phyloP scores from a whole-genome alignment of 30 jellyfish, hydroid and myxozoan genomes.

The Turritopsis dohrnii region DNA sequence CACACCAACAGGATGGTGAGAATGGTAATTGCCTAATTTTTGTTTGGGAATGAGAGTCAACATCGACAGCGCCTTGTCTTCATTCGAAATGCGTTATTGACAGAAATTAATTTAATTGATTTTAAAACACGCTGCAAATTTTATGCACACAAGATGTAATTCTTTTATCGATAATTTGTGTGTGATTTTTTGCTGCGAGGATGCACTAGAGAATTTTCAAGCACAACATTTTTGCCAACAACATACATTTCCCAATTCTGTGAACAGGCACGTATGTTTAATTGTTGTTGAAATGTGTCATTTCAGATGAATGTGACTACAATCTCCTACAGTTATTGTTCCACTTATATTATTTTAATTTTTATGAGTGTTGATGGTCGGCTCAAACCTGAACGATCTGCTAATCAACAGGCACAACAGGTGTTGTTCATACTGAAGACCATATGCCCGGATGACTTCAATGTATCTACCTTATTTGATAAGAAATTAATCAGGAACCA shows the following conservation, averaged over 20 bases:
- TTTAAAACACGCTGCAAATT: not conserved
- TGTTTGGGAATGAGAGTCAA: too few species aligned
- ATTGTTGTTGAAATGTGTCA: not conserved
- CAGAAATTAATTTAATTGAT: not conserved
- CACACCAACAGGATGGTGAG: too few species aligned
- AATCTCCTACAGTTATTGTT: not conserved
- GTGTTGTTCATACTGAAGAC: not conserved
- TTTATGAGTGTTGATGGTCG: conserved; percentile 29
- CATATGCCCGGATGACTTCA: conserved; percentile 1
- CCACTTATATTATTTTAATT: too few species aligned
- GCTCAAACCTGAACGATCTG: conserved; percentile 3
- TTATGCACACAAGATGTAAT: not conserved
- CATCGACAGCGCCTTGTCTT: not conserved
- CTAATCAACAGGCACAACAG: conserved; percentile 13
- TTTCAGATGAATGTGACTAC: not conserved
- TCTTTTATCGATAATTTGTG: not conserved
- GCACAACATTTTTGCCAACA: not conserved
- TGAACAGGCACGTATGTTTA: not conserved
- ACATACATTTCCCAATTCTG: not conserved
- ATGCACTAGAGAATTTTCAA: not conserved
- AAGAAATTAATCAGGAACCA: not conserved
- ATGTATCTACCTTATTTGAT: not conserved
- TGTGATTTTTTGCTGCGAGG: not conserved
- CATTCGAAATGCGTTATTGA: not conserved
- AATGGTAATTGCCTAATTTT: too few species aligned